Evolutionary conservation across 2,888 invertebrate genomes (phyloP), one percentile per base, ranked within the genome.

Genomic region (Xylophagus ater): DNA sequence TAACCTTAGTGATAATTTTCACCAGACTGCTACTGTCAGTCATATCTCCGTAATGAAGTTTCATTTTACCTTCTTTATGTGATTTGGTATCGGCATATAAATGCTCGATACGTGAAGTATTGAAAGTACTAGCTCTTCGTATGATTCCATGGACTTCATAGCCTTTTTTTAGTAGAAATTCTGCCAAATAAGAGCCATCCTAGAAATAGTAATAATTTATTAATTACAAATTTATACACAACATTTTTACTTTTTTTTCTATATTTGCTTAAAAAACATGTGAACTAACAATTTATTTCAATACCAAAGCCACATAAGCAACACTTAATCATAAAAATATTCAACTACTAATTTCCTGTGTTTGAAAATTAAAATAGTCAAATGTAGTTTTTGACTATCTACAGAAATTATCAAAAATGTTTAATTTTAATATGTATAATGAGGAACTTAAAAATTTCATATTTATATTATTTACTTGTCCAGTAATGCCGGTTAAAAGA

Each of bases 121-220:
- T 99, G 62, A 99, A 98, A 0, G 90, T 86, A 53, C 93, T 93
- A 0, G 94, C 83, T 19, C 98, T 71, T 13, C 98, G 71, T 33
- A 98, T 86, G 38, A 98, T 86, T 0, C 98, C 98, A 64, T 98
- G 97, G 0, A 98, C 88, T 41, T 82, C 78, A 59, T 97, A 97
- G 7, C 89, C 92, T 65, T 94, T 96, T 36, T 78, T 75, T 14
- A 97, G 68, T 2, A 97, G 70, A 46, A 97, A 80, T 65, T 98
- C 97, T 0, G 96, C 89, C 48, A 98, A 70, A 61, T 97, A 98
- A 1, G 96, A 97, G 2, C 97, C 97, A 76, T 98, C 97, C 93
- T 96, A 53, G 21, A 67, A 58, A 20, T 20, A 6, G 17, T 15
- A 30, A 30, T 15, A 7, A 9, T 9, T 14, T 17, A 9, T 19